phyloP scores from a whole-genome alignment of 2,888 invertebrate species.

The Psylliodes chrysocephalus region DNA sequence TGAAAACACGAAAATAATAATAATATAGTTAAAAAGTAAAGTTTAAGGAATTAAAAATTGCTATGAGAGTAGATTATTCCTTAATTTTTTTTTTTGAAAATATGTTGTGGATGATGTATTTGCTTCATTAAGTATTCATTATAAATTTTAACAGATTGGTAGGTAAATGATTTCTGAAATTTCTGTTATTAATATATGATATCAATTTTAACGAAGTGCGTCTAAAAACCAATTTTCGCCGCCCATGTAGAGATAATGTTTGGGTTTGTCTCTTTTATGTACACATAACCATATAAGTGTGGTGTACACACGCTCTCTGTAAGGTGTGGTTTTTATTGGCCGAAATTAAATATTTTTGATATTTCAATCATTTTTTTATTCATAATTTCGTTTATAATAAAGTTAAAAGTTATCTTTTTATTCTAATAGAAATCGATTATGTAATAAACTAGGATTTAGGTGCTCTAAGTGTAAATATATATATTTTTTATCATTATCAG shows the following conservation, averaged over 20 bases:
- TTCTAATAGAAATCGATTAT: background rate
- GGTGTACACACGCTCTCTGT: conserved; percentile 43
- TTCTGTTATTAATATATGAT: too few relatives aligned
- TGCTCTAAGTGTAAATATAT: background rate
- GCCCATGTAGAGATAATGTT: conserved; percentile 34
- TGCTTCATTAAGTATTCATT: too few relatives aligned
- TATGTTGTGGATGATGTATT: too few relatives aligned
- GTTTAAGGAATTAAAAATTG: too few relatives aligned
- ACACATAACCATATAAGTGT: conserved; percentile 46
- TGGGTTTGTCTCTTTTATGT: conserved; percentile 43
- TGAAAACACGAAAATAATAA: too few relatives aligned
- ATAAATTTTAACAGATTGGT: too few relatives aligned
- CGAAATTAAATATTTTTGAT: conserved; percentile 38
- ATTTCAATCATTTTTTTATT: conserved; percentile 15
- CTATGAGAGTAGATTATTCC: too few relatives aligned
- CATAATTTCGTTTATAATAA: background rate
- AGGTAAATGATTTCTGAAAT: too few relatives aligned
- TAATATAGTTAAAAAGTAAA: too few relatives aligned
- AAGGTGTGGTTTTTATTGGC: conserved; percentile 41
- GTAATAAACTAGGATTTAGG: background rate
- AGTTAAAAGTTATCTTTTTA: background rate
- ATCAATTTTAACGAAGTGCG: too few relatives aligned
- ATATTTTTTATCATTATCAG: background rate
- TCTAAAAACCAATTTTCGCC: too few relatives aligned
- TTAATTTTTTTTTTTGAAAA: too few relatives aligned